Evolutionary conservation across 1,140 invertebrate genomes (phyloP).

Genomic region (Lucilia cuprina): DNA sequence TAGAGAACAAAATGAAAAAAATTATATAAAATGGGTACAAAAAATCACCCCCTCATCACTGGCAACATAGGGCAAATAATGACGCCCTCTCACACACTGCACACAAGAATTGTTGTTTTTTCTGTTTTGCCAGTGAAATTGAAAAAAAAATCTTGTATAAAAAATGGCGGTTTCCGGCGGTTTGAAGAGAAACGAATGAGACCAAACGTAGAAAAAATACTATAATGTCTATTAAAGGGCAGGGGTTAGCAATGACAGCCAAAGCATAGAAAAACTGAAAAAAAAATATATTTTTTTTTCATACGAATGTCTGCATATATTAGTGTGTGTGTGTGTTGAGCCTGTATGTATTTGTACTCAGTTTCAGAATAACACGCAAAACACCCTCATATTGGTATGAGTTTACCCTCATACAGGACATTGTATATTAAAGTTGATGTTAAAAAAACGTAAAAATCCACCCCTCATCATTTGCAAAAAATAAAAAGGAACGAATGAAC

Average conservation of each 20-base stretch:
- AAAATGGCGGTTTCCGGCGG: constrained; percentile 30
- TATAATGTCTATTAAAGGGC: neutral
- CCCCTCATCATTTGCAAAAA: constrained; percentile 10
- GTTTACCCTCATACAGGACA: constrained; percentile 34
- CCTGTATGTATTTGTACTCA: neutral
- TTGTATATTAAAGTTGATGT: neutral
- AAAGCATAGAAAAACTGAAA: constrained; percentile 5
- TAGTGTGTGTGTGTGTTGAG: neutral
- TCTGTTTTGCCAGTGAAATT: neutral
- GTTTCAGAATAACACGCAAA: neutral
- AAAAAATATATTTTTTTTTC: neutral
- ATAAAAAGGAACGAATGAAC: constrained; percentile 13
- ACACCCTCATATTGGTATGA: constrained; percentile 23
- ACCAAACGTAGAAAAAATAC: neutral
- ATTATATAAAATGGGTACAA: neutral
- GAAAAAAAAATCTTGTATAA: constrained; percentile 29
- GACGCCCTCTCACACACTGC: neutral
- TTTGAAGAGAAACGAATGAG: constrained; percentile 23
- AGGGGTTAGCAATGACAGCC: constrained; percentile 32
- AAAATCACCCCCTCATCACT: constrained; percentile 6
- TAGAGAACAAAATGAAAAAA: neutral
- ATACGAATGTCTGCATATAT: neutral
- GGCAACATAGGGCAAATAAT: neutral
- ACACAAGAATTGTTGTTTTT: neutral
- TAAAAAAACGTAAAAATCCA: neutral